Evolutionary conservation across 2,797 vertebrate genomes (phyloP).

Genomic region (Schizopygopsis pylzovi): DNA sequence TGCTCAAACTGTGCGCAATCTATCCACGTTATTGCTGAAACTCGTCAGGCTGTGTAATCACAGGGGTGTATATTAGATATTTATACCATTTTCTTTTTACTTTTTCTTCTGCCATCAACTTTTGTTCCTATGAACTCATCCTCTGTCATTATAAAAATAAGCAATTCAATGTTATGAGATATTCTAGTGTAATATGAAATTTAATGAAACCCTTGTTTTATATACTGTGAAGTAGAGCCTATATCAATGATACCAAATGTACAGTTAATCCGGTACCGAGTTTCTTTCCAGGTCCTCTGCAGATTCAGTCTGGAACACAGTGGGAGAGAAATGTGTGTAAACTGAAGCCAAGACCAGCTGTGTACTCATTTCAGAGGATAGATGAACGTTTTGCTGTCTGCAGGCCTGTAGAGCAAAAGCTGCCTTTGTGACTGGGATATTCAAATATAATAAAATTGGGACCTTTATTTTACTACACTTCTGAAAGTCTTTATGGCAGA

Average conservation of each 20-base stretch:
- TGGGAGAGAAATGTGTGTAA: conserved; percentile 54
- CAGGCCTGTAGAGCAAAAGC: conserved; percentile 44
- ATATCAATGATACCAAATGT: conserved; percentile 74
- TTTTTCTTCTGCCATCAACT: conserved; percentile 69
- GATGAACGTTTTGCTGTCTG: conserved; percentile 38
- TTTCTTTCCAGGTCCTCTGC: conserved; percentile 63
- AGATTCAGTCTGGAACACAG: conserved; percentile 40
- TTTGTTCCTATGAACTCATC: conserved; percentile 68
- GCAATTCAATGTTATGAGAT: conserved; percentile 74
- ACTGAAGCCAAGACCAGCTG: conserved; percentile 52
- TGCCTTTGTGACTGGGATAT: conserved; percentile 53
- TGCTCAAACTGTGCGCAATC: conserved; percentile 60
- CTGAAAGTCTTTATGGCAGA: conserved; percentile 46
- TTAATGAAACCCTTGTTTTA: conserved; percentile 72
- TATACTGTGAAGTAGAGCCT: conserved; percentile 78
- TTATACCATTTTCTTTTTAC: conserved; percentile 79
- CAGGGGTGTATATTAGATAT: conserved; percentile 80
- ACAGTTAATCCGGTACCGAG: conserved; percentile 66
- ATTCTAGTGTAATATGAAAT: conserved; percentile 65
- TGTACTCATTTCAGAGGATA: conserved; percentile 59
- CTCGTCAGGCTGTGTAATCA: conserved; percentile 70
- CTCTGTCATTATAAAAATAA: conserved; percentile 68
- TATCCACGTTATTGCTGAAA: conserved; percentile 68
- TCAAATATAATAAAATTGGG: conserved; percentile 52
- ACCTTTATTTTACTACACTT: conserved; percentile 56